phyloP scores from a whole-genome alignment of 92 coral and sea anemone genomes.

The Porites rus region DNA sequence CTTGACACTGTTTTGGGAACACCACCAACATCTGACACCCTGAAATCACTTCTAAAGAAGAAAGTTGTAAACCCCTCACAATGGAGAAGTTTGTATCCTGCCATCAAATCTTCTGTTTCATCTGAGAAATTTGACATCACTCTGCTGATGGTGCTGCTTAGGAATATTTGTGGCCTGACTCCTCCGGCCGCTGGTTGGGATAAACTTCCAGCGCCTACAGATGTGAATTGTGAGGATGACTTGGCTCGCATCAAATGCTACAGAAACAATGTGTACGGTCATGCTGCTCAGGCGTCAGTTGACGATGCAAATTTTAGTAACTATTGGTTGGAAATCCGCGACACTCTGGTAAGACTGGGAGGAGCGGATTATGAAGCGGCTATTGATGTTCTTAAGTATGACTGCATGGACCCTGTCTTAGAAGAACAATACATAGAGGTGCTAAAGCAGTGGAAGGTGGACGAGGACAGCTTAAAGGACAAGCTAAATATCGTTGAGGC shows the following conservation, averaged over 20 bases:
- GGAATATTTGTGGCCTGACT: constrained; percentile 36
- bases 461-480: neutral
- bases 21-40: neutral
- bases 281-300: constrained; percentile 22
- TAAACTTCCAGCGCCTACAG: constrained; percentile 33
- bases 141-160: constrained; percentile 32
- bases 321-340: constrained; percentile 54
- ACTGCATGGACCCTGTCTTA: too few relatives aligned
- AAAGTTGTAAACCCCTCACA: neutral
- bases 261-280: constrained; percentile 57
- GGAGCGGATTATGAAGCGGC: neutral
- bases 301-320: constrained; percentile 27
- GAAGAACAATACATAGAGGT: too few relatives aligned
- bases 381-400: too few relatives aligned
- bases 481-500: neutral
- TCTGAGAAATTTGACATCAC: constrained; percentile 51
- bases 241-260: constrained; percentile 62
- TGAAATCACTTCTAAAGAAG: neutral
- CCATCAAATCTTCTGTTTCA: constrained; percentile 8
- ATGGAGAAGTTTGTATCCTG: neutral
- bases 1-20: neutral
- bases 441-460: neutral
- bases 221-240: constrained; percentile 43
- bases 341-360: constrained; percentile 53
- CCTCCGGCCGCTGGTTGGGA: constrained; percentile 52